These are phyloP conservation scores for Seriola rivoliana DNA, from an alignment of 2,113 vertebrate genomes.

Conservation along the genomic window DNA sequence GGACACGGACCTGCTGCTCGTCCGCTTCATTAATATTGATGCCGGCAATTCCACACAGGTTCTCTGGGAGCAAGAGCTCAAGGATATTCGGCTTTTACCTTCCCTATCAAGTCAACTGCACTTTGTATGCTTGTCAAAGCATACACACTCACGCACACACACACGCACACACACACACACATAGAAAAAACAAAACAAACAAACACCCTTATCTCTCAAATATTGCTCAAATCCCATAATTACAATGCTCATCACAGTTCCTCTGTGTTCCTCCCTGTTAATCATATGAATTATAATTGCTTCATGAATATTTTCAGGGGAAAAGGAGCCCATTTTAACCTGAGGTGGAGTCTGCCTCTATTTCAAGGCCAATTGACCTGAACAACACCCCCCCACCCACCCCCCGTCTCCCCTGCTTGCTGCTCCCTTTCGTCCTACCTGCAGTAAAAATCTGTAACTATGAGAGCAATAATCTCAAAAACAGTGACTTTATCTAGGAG, in stretches of 20 bases:
- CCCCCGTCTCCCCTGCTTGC: neutral
- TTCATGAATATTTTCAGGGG: conserved; percentile 70
- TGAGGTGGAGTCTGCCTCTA: conserved; percentile 35
- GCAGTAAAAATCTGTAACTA: conserved; percentile 5
- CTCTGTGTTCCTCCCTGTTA: conserved; percentile 55
- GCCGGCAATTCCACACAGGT: conserved; percentile 26
- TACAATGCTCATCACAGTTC: conserved; percentile 70
- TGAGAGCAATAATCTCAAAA: neutral
- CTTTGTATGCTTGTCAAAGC: conserved; percentile 42
- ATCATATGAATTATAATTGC: conserved; percentile 70
- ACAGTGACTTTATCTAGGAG: neutral
- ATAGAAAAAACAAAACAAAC: conserved; percentile 1
- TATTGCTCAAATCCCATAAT: conserved; percentile 66
- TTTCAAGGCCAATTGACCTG: conserved; percentile 65
- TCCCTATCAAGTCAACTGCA: conserved; percentile 42
- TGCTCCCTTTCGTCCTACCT: neutral
- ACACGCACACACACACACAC: neutral
- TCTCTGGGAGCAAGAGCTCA: conserved; percentile 57
- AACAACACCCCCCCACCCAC: neutral
- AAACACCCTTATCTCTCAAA: conserved; percentile 59
- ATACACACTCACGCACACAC: conserved; percentile 12
- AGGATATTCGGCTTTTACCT: conserved; percentile 54
- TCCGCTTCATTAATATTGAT: conserved; percentile 72
- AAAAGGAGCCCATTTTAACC: conserved; percentile 42
- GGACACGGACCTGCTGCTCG: conserved; percentile 20